phyloP scores from a whole-genome alignment of 2,888 invertebrate species.

The Rapana venosa region DNA sequence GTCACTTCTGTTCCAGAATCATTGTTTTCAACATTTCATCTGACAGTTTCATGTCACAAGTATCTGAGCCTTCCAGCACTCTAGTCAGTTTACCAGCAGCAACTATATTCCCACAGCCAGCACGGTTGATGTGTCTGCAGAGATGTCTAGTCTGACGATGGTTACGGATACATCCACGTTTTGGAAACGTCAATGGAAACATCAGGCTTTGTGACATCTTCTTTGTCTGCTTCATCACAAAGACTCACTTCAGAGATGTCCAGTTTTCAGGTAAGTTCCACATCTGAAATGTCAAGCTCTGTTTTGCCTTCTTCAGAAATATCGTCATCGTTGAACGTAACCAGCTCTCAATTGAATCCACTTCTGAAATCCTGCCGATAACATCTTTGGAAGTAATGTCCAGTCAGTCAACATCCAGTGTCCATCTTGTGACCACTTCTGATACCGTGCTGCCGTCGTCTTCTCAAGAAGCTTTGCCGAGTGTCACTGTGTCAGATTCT shows the following conservation, averaged over 20 bases:
- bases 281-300: not conserved
- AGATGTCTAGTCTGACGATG: not conserved
- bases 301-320: not conserved
- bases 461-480: not conserved
- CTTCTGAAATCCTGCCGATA: not conserved
- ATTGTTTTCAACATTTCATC: not conserved
- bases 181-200: not conserved
- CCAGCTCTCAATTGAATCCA: not conserved
- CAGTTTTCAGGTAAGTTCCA: not conserved
- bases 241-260: not conserved
- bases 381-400: not conserved
- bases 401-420: not conserved
- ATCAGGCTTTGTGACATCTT: not conserved
- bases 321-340: not conserved
- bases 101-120: not conserved
- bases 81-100: not conserved
- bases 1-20: not conserved
- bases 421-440: not conserved
- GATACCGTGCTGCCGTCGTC: too few relatives aligned
- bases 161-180: not conserved
- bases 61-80: not conserved
- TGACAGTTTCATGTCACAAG: not conserved
- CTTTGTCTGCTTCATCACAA: not conserved
- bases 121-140: not conserved
- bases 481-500: not conserved